phyloP scores from a whole-genome alignment of 2,113 vertebrate genomes.

The Neotragus pygmaeus region DNA sequence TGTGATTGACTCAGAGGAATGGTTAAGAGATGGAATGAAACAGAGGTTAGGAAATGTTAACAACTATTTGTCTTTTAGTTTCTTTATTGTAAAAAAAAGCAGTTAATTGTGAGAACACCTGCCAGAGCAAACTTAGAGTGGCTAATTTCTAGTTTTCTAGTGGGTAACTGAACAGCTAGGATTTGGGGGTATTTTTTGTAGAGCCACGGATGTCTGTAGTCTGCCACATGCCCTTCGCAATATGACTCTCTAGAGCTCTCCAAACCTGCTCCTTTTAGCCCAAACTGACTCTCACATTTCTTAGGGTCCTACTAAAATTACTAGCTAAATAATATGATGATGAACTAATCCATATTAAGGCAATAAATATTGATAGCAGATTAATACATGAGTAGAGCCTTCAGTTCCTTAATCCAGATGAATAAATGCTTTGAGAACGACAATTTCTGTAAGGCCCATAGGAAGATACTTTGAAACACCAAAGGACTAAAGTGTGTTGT shows the following conservation, averaged over 20 bases:
- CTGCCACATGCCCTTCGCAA: background rate
- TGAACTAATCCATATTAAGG: background rate
- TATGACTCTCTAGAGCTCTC: background rate
- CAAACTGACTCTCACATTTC: background rate
- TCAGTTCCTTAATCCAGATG: constrained; percentile 10
- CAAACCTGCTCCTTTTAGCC: background rate
- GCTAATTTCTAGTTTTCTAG: background rate
- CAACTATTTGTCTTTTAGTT: constrained; percentile 35
- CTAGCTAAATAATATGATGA: background rate
- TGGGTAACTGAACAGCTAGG: background rate
- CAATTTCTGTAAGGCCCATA: constrained; percentile 4
- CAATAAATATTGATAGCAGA: background rate
- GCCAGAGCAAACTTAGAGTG: background rate
- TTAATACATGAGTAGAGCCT: background rate
- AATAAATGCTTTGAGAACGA: background rate
- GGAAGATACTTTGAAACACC: background rate
- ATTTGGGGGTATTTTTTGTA: background rate
- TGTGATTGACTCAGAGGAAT: background rate
- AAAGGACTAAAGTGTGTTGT: background rate
- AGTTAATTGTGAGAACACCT: constrained; percentile 27
- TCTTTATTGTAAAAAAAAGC: constrained; percentile 30
- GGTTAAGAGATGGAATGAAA: constrained; percentile 16
- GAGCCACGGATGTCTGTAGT: background rate
- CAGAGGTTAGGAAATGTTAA: background rate
- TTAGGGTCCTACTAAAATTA: background rate